Evolutionary conservation across 2,888 invertebrate genomes (phyloP).

Genomic region (Carabus problematicus): DNA sequence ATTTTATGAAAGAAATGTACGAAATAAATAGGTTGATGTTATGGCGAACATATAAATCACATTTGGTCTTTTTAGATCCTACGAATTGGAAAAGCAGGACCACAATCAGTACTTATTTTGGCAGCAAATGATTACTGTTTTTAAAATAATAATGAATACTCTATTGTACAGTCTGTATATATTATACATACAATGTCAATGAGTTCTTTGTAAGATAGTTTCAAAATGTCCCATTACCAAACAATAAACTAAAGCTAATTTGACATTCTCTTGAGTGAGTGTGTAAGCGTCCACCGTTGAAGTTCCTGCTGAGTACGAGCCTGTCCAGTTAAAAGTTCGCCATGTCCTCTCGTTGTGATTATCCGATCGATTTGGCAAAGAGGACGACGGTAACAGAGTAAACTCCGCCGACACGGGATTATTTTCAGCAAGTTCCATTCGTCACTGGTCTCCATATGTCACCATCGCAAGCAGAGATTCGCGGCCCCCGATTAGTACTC

Average conservation of each 20-base stretch:
- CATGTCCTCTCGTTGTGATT: not conserved
- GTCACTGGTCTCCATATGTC: not conserved
- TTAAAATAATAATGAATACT: too few relatives aligned
- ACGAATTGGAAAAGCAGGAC: too few relatives aligned
- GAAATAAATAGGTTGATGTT: slow-evolving; percentile 17
- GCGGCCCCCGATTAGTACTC: too few relatives aligned
- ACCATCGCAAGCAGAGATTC: not conserved
- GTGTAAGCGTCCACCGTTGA: not conserved
- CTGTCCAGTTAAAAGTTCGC: not conserved
- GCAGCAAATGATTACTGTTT: too few relatives aligned
- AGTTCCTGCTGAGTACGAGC: not conserved
- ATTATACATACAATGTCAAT: too few relatives aligned
- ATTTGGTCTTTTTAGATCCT: not conserved
- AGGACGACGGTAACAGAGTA: not conserved
- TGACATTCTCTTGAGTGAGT: too few relatives aligned
- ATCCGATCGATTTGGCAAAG: slow-evolving; percentile 10
- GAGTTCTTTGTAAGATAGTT: too few relatives aligned
- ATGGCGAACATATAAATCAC: slow-evolving; percentile 23
- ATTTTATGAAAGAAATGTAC: slow-evolving; percentile 11
- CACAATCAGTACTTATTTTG: too few relatives aligned
- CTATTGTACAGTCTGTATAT: too few relatives aligned
- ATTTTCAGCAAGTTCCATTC: slow-evolving; percentile 7
- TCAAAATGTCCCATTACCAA: too few relatives aligned
- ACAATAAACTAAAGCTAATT: too few relatives aligned
- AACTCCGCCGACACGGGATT: not conserved